phyloP scores from a whole-genome alignment of 2,113 vertebrate species.

The Aspiorhynchus laticeps region DNA sequence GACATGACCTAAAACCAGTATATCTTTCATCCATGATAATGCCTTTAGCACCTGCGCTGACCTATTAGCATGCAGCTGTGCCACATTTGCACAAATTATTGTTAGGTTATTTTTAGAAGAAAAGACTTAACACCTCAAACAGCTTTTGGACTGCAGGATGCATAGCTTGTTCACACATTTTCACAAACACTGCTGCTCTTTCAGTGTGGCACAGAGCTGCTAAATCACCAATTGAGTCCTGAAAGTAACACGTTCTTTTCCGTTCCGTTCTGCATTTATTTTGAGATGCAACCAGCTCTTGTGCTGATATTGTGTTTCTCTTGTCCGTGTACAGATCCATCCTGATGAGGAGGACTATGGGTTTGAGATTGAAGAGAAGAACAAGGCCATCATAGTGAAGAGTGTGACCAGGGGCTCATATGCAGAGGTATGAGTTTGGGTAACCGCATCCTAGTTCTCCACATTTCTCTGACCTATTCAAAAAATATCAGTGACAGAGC shows the following conservation, averaged over 20 bases:
- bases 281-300: not conserved
- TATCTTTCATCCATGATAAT: not conserved
- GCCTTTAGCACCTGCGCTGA: not conserved
- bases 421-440: constrained; percentile 83
- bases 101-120: constrained; percentile 12
- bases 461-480: not conserved
- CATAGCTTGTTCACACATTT: constrained; percentile 8
- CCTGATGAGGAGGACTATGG: constrained; percentile 95
- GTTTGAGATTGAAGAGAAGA: constrained; percentile 97
- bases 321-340: constrained; percentile 79
- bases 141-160: not conserved
- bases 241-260: not conserved
- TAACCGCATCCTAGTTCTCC: not conserved
- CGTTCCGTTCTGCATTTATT: not conserved
- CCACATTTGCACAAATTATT: not conserved
- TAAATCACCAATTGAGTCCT: not conserved
- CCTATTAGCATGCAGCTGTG: not conserved
- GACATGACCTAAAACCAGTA: not conserved
- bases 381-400: constrained; percentile 92
- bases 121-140: not conserved
- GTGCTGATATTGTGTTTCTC: constrained; percentile 6
- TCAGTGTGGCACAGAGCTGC: not conserved
- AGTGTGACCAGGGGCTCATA: constrained; percentile 89
- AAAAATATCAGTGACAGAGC: not conserved
- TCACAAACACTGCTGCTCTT: not conserved